Base-by-base conservation (phyloP, 2,113 vertebrate species). In the Entosphenus tridentatus region DNA sequence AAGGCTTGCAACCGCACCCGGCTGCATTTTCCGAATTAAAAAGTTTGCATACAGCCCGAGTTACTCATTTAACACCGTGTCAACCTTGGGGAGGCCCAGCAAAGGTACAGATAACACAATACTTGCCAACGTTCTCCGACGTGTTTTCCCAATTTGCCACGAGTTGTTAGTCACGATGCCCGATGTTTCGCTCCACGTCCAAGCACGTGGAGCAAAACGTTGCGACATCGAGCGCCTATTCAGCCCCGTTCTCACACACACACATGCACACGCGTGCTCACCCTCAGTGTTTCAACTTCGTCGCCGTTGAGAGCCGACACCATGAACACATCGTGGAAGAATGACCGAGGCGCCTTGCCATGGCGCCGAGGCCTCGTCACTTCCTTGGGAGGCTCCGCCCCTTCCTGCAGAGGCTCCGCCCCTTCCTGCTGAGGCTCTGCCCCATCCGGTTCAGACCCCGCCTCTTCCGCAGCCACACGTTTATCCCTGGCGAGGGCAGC, bases 241-340 rank as follows among this genome's bases (percentile, higher is more conserved):
- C 55, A 2, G 1, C 8, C 62, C 16, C 14, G 10, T 2, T 12
- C 55, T 9, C 54, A 57, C 54, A 69, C 56, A 12, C 16, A 10
- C 56, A 18, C 12, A 67, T 12, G 11, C 58, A 67, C 56, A 16
- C 55, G 13, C 17, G 59, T 13, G 55, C 56, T 72, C 76, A 95
- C 93, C 87, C 88, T 95, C 14, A 98, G 80, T 0, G 80, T 85
- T 3, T 86, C 82, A 71, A 92, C 87, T 39, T 92, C 89, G 68
- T 87, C 86, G 8, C 72, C 76, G 68, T 55, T 76, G 68, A 86
- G 57, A 55, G 92, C 86, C 7, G 86, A 89, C 68, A 96, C 76
- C 93, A 65, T 65, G 62, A 65, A 65, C 10, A 65, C 62, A n/a
- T 65, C 62, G n/a, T 65, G n/a, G 21, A 65, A 65, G n/a, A n/a